These are phyloP conservation scores for Esox masquinongy DNA, from an alignment of 2,797 vertebrate genomes.

Conservation along the genomic window DNA sequence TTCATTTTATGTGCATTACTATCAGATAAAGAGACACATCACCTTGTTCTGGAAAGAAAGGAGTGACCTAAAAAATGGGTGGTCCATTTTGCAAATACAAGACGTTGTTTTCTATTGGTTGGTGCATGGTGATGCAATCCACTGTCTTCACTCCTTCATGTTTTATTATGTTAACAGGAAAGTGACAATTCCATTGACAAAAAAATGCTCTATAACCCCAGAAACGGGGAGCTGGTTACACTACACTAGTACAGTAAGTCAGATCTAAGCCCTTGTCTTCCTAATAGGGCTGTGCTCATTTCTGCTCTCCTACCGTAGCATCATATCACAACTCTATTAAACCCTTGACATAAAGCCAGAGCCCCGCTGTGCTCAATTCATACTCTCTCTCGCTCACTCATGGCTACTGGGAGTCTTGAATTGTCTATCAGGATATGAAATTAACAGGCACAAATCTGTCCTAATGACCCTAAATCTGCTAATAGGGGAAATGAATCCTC, in stretches of 20 bases:
- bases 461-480: constrained; percentile 60
- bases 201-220: neutral
- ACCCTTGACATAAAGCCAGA: neutral
- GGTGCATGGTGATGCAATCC: neutral
- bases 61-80: neutral
- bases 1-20: neutral
- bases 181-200: neutral
- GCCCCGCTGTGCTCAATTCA: neutral
- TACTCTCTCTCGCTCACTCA: constrained; percentile 7
- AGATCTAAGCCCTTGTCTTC: neutral
- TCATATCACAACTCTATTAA: constrained; percentile 8
- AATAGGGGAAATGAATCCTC: constrained; percentile 58
- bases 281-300: neutral
- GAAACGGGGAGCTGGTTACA: neutral
- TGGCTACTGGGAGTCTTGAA: constrained; percentile 30
- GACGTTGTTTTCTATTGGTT: neutral
- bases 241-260: neutral
- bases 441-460: constrained; percentile 42
- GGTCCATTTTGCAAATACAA: neutral
- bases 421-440: constrained; percentile 42
- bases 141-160: neutral
- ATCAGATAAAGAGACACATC: neutral
- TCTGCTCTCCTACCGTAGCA: neutral
- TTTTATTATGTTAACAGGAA: neutral
- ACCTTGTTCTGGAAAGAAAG: neutral